Percentiles rank a stretch among this genome's conserved stretches.
Evolutionary conservation across 2,113 vertebrate species (phyloP).

Genomic region (Chitala chitala): DNA sequence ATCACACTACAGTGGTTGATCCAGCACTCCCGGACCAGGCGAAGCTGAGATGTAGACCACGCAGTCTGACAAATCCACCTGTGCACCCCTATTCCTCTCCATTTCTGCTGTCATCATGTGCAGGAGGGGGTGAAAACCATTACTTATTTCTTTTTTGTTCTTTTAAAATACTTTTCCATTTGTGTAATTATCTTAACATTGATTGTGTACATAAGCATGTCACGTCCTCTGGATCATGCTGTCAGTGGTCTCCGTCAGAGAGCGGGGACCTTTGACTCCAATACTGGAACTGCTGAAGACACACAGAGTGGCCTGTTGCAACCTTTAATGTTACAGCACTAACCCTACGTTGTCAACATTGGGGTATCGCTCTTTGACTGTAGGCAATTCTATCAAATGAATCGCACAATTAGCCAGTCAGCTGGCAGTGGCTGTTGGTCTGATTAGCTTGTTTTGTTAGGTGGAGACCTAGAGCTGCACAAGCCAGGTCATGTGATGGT

Average conservation of each 20-base stretch:
- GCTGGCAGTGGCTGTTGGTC: too few species aligned
- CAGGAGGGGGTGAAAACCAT: slow-evolving; percentile 42
- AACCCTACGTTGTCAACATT: too few species aligned
- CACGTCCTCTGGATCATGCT: not conserved
- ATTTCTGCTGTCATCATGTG: too few species aligned
- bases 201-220: slow-evolving; percentile 14
- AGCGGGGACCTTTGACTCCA: too few species aligned
- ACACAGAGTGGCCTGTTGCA: too few species aligned
- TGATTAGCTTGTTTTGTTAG: too few species aligned
- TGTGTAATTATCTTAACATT: slow-evolving; percentile 18
- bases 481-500: too few species aligned
- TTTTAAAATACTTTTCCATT: slow-evolving; percentile 29
- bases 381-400: not conserved
- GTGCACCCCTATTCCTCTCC: not conserved
- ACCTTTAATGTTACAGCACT: too few species aligned
- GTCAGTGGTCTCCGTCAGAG: too few species aligned
- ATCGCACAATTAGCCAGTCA: not conserved
- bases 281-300: too few species aligned
- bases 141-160: slow-evolving; percentile 43
- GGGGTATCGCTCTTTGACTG: too few species aligned
- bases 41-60: slow-evolving; percentile 53
- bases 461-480: too few species aligned
- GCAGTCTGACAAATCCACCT: not conserved
- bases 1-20: slow-evolving; percentile 94
- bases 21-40: slow-evolving; percentile 81